A percentile compares a stretch with the other conserved stretches of the same genome.
Conservation (phyloP, 2,113 vertebrate genomes). For the Hypomesus transpacificus region DNA sequence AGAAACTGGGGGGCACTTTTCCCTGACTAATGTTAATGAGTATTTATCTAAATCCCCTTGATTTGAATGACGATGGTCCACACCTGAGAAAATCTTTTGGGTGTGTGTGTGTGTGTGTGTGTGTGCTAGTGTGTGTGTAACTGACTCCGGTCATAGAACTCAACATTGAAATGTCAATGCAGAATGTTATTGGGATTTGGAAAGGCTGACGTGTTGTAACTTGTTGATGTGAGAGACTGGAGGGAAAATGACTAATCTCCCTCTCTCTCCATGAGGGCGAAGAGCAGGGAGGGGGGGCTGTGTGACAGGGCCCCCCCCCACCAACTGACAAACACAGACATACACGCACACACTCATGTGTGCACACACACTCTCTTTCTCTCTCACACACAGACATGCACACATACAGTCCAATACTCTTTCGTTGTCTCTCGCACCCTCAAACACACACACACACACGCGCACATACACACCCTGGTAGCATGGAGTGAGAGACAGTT, state of each 20-base stretch:
- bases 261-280: slow-evolving; percentile 33
- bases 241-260: slow-evolving; percentile 63
- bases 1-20: too few species aligned
- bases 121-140: too few species aligned
- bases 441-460: neutral
- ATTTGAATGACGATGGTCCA: too few species aligned
- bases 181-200: slow-evolving; percentile 26
- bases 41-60: too few species aligned
- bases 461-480: neutral
- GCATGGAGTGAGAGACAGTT: neutral
- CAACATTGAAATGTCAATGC: slow-evolving; percentile 56
- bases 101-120: too few species aligned
- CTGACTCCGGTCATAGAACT: slow-evolving; percentile 44
- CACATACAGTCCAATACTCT: too few species aligned
- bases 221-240: slow-evolving; percentile 52
- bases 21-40: too few species aligned
- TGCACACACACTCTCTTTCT: neutral
- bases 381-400: neutral
- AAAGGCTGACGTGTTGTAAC: slow-evolving; percentile 60
- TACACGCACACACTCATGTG: neutral
- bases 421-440: neutral
- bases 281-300: slow-evolving; percentile 36
- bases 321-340: neutral
- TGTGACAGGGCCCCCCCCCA: neutral
- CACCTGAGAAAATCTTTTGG: too few species aligned